These are phyloP conservation scores for Sphenodon punctatus DNA, from an alignment of 2,797 vertebrate genomes.

Conservation along the genomic window DNA sequence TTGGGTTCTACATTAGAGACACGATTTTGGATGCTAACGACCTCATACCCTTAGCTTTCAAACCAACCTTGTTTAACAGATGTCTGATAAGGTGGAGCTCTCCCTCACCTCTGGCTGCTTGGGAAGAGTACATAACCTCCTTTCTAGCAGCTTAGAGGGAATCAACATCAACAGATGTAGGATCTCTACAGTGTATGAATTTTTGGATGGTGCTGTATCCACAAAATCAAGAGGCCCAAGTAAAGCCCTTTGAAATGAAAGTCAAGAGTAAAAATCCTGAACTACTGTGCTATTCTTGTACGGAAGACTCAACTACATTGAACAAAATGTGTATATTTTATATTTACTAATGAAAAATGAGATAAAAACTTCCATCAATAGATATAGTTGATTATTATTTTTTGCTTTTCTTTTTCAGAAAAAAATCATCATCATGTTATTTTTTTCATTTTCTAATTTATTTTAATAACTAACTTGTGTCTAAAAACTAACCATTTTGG, in stretches of 20 bases:
- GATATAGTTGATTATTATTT: too few relatives aligned
- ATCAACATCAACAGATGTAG: too few relatives aligned
- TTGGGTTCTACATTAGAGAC: neutral
- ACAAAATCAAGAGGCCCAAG: neutral
- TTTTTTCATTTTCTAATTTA: too few relatives aligned
- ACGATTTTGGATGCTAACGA: neutral
- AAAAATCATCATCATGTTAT: too few relatives aligned
- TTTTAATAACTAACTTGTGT: too few relatives aligned
- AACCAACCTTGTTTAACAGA: fast-evolving
- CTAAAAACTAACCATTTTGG: too few relatives aligned
- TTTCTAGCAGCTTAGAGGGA: too few relatives aligned
- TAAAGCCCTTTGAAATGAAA: neutral
- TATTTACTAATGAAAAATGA: too few relatives aligned
- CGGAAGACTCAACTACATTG: neutral
- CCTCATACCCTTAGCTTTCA: neutral
- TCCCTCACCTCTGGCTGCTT: neutral
- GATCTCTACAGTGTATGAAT: neutral
- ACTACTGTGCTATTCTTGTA: neutral
- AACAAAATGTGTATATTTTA: neutral
- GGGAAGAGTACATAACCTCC: neutral
- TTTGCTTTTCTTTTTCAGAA: too few relatives aligned
- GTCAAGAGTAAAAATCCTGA: neutral
- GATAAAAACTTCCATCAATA: too few relatives aligned
- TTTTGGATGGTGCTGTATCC: too few relatives aligned
- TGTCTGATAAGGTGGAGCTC: neutral